A percentile compares a stretch with the other conserved stretches of the same genome.
Conservation (phyloP, 1,140 invertebrate genomes). For the Cydia strobilella region DNA sequence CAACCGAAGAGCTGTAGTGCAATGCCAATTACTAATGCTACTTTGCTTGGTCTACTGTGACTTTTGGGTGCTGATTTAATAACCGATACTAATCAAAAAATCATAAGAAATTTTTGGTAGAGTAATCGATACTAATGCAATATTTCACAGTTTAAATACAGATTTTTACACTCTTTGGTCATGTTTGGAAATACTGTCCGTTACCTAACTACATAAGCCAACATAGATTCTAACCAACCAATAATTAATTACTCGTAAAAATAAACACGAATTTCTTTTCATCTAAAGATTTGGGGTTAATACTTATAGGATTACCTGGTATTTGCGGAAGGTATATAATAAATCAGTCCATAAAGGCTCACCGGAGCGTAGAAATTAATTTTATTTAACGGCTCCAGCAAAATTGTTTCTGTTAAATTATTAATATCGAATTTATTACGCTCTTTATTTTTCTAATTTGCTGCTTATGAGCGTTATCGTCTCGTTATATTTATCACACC, state of each 20-base stretch:
- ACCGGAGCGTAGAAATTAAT: constrained; percentile 28
- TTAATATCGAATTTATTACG: constrained; percentile 27
- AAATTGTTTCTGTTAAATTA: constrained; percentile 26
- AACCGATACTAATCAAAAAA: no score
- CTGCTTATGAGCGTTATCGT: not conserved
- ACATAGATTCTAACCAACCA: not conserved
- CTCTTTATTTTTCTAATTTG: constrained; percentile 30
- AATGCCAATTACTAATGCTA: no score
- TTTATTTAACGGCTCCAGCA: constrained; percentile 21
- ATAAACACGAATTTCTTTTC: constrained; percentile 8
- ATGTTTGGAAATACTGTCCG: no score
- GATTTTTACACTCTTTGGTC: no score
- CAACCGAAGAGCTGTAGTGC: no score
- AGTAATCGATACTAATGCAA: no score
- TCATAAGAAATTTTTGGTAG: no score
- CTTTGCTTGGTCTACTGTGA: no score
- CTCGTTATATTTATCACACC: not conserved
- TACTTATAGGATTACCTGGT: constrained; percentile 23
- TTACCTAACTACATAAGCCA: no score
- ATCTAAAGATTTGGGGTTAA: constrained; percentile 6
- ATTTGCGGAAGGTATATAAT: constrained; percentile 19
- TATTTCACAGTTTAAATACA: no score
- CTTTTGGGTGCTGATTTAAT: no score
- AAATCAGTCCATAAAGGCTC: constrained; percentile 25
- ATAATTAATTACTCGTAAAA: constrained; percentile 11